Percentiles rank a stretch among this genome's conserved stretches.
phyloP scores from a whole-genome alignment of 2,888 invertebrate genomes.

The Diarsia mendica region DNA sequence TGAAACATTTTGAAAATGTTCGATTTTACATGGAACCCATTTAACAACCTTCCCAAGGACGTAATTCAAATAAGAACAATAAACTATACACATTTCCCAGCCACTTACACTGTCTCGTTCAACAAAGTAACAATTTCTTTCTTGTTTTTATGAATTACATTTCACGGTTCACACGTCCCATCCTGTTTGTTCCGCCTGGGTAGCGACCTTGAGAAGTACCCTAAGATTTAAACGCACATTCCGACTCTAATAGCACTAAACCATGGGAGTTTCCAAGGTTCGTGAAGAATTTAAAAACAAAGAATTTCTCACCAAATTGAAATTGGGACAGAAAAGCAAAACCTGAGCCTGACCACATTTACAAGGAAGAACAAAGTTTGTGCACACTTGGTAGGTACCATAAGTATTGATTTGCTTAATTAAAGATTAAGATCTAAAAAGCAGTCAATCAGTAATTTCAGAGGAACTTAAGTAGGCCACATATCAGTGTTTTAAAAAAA shows the following conservation, averaged over 20 bases:
- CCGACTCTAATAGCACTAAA: conserved; percentile 6
- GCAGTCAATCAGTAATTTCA: no score
- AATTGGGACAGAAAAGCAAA: not conserved
- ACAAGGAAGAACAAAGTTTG: no score
- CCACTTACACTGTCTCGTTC: conserved; percentile 14
- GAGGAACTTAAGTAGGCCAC: no score
- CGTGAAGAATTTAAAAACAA: not conserved
- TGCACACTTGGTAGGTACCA: not conserved
- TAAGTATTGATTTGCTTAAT: not conserved
- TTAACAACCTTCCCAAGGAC: not conserved
- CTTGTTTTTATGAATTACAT: conserved; percentile 15
- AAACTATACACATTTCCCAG: conserved; percentile 16
- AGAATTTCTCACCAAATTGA: not conserved
- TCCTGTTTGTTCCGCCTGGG: conserved; percentile 37
- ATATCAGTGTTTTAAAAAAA: no score
- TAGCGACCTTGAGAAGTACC: conserved; percentile 35
- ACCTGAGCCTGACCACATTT: not conserved
- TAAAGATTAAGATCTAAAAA: not conserved
- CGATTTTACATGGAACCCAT: not conserved
- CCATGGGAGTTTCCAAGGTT: conserved; percentile 19
- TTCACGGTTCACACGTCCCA: conserved; percentile 50
- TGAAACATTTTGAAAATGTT: no score
- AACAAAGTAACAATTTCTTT: conserved; percentile 39
- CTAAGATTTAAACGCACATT: conserved; percentile 27
- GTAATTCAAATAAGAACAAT: not conserved